Base-by-base conservation (phyloP, 1,140 invertebrate genomes). In the Heliconius himera region DNA sequence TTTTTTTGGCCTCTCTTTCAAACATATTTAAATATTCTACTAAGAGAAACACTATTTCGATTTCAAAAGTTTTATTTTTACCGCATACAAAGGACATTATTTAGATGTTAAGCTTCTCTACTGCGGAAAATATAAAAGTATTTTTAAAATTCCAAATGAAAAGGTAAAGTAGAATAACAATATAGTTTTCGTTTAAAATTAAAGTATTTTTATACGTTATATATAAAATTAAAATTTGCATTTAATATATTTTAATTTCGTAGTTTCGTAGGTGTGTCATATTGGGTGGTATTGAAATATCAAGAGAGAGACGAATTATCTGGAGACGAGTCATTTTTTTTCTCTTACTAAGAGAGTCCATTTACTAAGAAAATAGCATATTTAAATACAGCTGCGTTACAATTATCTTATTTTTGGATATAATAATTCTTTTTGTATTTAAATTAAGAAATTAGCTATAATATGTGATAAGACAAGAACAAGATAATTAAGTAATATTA, bases 111-210 rank as follows among this genome's bases (percentile, higher is more conserved):
- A 78, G 76, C 76, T 73, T 51, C 51, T 78, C 22, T 46, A 78
- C 70, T 72, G 76, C 76, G 41, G 74, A 76, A 76, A 76, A 76
- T 76, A 70, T 70, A 76, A 76, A 70, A 76, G 74, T 46, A 76
- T 38, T 76, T 76, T 76, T 70, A 76, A 76, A 76, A 70, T 70
- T 76, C 36, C 74, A 76, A 76, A 76, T 76, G 74, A 70, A 76
- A 76, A 70, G 26, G 74, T 70, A 46, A 76, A 70, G 74, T 38
- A 70, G 38, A 76, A 76, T 76, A 70, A 76, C 38, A 26, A 60
- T 22, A 66, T 11, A 66, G 60, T 29, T 66, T 66, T 66, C 60
- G 60, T 66, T 66, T 66, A 66, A 66, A 60, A 66, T 66, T 66
- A 26, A 66, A 66, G 22, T 66, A 66, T 29, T 66, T 66, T 66